A percentile compares a stretch with the other conserved stretches of the same genome.
Evolutionary conservation across 2,888 invertebrate genomes (phyloP).

Genomic region (Fissipunctia ypsillon): DNA sequence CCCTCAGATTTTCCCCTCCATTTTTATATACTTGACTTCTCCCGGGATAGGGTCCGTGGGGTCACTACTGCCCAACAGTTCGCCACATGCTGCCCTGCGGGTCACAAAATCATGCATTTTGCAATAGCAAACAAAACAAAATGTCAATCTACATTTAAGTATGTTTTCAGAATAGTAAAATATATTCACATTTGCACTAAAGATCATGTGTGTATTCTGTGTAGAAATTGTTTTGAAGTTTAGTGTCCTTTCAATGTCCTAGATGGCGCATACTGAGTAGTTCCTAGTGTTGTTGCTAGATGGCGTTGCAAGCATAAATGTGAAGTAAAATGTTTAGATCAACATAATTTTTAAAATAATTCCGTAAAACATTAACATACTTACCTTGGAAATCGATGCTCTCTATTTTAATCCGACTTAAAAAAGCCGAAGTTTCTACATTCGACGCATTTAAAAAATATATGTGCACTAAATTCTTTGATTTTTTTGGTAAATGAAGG

Average conservation of each 20-base stretch:
- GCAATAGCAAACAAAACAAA: not conserved
- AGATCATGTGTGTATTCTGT: not conserved
- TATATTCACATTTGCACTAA: slow-evolving; percentile 3
- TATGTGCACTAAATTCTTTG: not conserved
- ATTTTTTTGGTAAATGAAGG: not conserved
- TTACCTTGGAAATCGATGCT: not conserved
- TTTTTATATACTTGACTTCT: too few relatives aligned
- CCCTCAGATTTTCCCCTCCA: too few relatives aligned
- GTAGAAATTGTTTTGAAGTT: slow-evolving; percentile 14
- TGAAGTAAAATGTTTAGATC: not conserved
- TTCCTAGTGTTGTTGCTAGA: slow-evolving; percentile 27
- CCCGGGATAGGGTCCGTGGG: too few relatives aligned
- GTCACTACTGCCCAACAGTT: too few relatives aligned
- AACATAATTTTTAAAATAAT: not conserved
- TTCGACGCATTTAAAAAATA: not conserved
- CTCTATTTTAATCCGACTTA: not conserved
- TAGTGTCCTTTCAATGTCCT: slow-evolving; percentile 32
- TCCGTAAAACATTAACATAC: not conserved
- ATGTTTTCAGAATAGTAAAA: not conserved
- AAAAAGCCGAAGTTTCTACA: not conserved
- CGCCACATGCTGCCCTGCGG: too few relatives aligned
- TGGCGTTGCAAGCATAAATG: slow-evolving; percentile 36
- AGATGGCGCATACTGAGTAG: slow-evolving; percentile 53
- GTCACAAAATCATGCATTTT: not conserved
- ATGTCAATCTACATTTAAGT: not conserved